Base-by-base conservation (phyloP, 2,113 vertebrate species). In the Sorex araneus region DNA sequence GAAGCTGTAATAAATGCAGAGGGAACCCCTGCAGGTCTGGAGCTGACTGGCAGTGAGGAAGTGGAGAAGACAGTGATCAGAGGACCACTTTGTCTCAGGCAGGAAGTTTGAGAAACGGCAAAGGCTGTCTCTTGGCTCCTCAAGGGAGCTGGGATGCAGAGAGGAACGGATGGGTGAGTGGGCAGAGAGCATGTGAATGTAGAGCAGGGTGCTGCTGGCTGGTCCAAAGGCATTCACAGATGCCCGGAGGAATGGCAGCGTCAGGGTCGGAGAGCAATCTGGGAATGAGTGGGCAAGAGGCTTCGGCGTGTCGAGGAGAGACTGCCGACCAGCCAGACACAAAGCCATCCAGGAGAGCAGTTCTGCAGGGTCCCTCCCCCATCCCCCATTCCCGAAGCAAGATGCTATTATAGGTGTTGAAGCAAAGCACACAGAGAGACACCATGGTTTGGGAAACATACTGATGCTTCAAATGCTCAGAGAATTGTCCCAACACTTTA, bases 361-460 rank as follows among this genome's bases (percentile, higher is more conserved):
- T 32, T 3, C 47, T n/a, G 2, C 28, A 34, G 12, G 64, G 45
- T 81, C 32, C 36, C 7, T 60, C 73, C 36, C n/a, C 9, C 21
- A 69, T 23, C 36, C 36, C 50, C 21, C 81, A 40, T 40, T 40
- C 40, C 40, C 40, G 19, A 75, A 30, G 80, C 1, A 60, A 87
- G 32, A 74, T 57, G 70, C 67, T 40, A 89, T n/a, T 73, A 6
- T 76, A 77, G 70, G 60, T 60, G 45, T 34, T 13, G 34, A 76
- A 87, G 64, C 36, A 76, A 87, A 50, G 7, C 27, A 54, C 88
- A n/a, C 27, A 88, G 19, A 84, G 3, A 30, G 18, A 69, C 3
- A 43, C 25, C 16, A 81, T 6, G 34, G 66, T 67, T 86, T 63
- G 85, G 76, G 70, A 63, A 85, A 83, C 79, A 90, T 60, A 7